Percentiles rank a stretch among this genome's conserved stretches.
Evolutionary conservation across 2,797 vertebrate genomes (phyloP).

Genomic region (Tauraco hartlaubi): DNA sequence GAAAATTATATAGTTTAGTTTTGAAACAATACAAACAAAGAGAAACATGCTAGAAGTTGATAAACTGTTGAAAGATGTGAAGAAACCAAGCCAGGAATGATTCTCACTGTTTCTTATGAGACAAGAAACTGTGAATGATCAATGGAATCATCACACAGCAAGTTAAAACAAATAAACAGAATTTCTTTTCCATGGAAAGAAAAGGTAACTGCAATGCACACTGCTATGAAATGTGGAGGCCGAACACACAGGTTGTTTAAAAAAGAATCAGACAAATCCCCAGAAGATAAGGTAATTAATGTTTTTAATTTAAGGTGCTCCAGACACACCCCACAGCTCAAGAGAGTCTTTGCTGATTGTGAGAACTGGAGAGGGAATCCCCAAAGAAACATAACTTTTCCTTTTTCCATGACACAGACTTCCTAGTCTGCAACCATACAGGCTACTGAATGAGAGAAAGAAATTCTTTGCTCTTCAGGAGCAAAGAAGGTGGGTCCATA

Average conservation of each 20-base stretch:
- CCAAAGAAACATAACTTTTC: neutral
- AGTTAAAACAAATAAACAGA: neutral
- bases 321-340: neutral
- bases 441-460: neutral
- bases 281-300: neutral
- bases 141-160: neutral
- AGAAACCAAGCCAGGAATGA: neutral
- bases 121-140: neutral
- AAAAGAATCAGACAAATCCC: neutral
- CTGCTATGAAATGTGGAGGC: neutral
- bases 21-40: neutral
- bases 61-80: neutral
- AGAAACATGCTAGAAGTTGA: neutral
- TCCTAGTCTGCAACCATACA: neutral
- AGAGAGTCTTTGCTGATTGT: neutral
- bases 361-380: neutral
- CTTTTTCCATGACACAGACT: neutral
- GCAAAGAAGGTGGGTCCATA: rapidly evolving
- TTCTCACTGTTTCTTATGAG: neutral
- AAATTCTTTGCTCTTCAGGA: neutral
- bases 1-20: neutral
- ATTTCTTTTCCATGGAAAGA: neutral
- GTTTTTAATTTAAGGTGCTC: neutral
- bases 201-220: neutral
- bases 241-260: neutral